Evolutionary conservation across 1,140 invertebrate genomes (phyloP), one percentile per base, ranked within the genome.

Genomic region (Tetramorium alpestre): DNA sequence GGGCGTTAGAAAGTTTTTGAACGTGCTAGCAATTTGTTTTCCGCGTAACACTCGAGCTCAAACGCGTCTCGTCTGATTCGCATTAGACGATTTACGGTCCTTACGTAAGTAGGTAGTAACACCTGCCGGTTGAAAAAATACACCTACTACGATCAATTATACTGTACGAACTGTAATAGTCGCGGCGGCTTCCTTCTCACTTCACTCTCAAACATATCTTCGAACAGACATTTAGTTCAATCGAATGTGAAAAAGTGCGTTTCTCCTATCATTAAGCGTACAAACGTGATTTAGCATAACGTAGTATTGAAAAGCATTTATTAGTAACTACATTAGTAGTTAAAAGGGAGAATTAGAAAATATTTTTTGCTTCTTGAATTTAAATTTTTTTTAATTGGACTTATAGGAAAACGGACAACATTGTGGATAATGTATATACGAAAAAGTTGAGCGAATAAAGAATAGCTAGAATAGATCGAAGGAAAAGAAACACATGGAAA

Each of bases 1-100:
- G 91, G 87, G 88, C 58, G 84, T 89, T 90, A 87, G 87, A 91
- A 92, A 92, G 89, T 93, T 88, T 87, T 72, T 75, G 58, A 82
- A 92, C 87, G 65, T 62, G 69, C 56, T 85, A 60, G 88, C 75
- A 87, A 90, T 90, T 85, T 85, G 70, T 86, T 87, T 47, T 18
- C 44, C 82, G 77, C 64, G 56, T 81, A 78, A 88, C 58, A 67
- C 41, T 16, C 38, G 85, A 47, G 65, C 58, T 41, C n/a, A 72
- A 65, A 44, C 51, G 62, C 77, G 56, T 87, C 69, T 51, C 49
- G 67, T 76, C 84, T 90, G 81, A 88, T 90, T 72, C 86, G 65
- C 87, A 73, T 93, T 91, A 87, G 87, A 88, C 86, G 88, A 92
- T 92, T 89, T 72, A 72, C 65, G 62, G 58, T 47, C 67, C 77